phyloP scores from a whole-genome alignment of 2,113 vertebrate species.

The Megaleporinus macrocephalus region DNA sequence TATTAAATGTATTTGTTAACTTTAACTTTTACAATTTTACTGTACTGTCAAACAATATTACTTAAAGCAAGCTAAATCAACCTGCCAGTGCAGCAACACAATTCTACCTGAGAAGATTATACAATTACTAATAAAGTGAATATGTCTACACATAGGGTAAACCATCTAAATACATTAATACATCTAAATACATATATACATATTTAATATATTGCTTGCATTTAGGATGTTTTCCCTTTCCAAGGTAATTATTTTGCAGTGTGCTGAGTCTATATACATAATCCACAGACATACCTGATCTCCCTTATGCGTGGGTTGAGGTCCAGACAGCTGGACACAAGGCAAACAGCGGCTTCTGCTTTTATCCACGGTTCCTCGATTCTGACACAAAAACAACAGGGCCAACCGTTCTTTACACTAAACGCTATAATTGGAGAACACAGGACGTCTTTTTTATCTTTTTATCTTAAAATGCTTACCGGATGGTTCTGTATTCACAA shows the following conservation, averaged over 20 bases:
- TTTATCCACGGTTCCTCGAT: slow-evolving; percentile 78
- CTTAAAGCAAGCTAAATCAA: too few relatives aligned
- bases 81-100: too few relatives aligned
- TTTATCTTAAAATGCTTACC: slow-evolving; percentile 44
- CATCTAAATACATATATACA: too few relatives aligned
- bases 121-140: background rate
- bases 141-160: too few relatives aligned
- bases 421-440: background rate
- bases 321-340: slow-evolving; percentile 65
- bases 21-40: too few relatives aligned
- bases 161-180: too few relatives aligned
- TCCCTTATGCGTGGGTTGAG: slow-evolving; percentile 61
- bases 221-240: background rate
- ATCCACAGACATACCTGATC: slow-evolving; percentile 70
- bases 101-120: too few relatives aligned
- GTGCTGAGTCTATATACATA: background rate
- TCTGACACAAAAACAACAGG: slow-evolving; percentile 62
- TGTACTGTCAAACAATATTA: too few relatives aligned
- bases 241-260: background rate
- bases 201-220: too few relatives aligned
- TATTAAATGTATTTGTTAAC: too few relatives aligned
- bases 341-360: slow-evolving; percentile 43
- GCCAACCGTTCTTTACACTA: background rate
- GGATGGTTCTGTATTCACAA: slow-evolving; percentile 40
- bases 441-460: background rate